Evolutionary conservation across 2,113 vertebrate genomes (phyloP).

Genomic region (Pelvicachromis taeniatus): DNA sequence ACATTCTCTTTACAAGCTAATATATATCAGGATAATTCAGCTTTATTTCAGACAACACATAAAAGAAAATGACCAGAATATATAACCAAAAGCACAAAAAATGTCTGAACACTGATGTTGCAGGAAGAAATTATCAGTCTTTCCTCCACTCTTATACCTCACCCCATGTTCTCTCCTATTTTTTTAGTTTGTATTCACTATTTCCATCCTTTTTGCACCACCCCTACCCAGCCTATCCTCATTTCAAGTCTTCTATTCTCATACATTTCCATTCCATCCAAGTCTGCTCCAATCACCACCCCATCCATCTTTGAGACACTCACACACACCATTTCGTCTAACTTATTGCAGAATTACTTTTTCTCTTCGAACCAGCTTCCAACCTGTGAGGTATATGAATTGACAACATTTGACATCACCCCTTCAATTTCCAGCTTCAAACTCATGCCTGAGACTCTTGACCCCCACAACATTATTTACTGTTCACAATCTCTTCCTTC

Average conservation of each 20-base stretch:
- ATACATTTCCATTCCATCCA: not conserved
- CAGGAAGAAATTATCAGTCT: not conserved
- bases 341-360: not conserved
- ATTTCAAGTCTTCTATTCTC: not conserved
- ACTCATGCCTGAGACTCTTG: not conserved
- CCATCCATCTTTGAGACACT: not conserved
- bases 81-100: not conserved
- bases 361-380: not conserved
- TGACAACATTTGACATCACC: not conserved
- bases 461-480: no score
- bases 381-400: not conserved
- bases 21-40: not conserved
- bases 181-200: not conserved
- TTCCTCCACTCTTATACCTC: not conserved
- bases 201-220: not conserved
- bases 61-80: not conserved
- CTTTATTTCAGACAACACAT: not conserved
- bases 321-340: not conserved
- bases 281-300: not conserved
- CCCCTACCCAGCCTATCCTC: not conserved
- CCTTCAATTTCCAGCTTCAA: not conserved
- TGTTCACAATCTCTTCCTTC: not conserved
- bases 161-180: not conserved
- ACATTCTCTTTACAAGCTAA: not conserved
- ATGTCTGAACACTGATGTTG: not conserved